phyloP scores from a whole-genome alignment of 2,797 vertebrate species.

The Danio tinwini region DNA sequence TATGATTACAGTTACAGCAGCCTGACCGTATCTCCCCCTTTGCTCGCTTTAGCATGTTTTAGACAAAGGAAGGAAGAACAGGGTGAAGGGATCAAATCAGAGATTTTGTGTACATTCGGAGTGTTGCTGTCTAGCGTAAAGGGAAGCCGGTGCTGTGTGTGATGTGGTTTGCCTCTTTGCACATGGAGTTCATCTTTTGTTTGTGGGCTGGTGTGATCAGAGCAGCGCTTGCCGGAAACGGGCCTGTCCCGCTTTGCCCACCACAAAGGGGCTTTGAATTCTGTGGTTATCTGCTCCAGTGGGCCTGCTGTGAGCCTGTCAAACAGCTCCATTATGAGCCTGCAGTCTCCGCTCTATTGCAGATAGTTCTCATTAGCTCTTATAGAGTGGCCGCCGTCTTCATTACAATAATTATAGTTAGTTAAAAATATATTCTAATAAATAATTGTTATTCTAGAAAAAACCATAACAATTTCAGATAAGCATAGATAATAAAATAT shows the following conservation, averaged over 20 bases:
- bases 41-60: not conserved
- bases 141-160: conserved; percentile 46
- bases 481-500: not conserved
- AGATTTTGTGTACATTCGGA: conserved; percentile 30
- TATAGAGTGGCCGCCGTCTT: not conserved
- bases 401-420: not conserved
- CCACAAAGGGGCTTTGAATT: conserved; percentile 58
- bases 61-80: conserved; percentile 58
- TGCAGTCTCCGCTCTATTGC: not conserved
- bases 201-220: conserved; percentile 52
- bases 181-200: conserved; percentile 62
- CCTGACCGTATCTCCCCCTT: not conserved
- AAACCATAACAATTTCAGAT: not conserved
- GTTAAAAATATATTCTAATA: too few species aligned
- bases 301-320: conserved; percentile 31
- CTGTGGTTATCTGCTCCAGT: conserved; percentile 47
- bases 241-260: conserved; percentile 47
- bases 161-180: conserved; percentile 68
- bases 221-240: conserved; percentile 64
- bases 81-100: conserved; percentile 47
- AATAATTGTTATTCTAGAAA: not conserved
- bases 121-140: conserved; percentile 61
- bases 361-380: conserved; percentile 4
- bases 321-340: conserved; percentile 38
- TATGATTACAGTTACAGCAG: not conserved